Percentiles rank a stretch among this genome's conserved stretches.
Evolutionary conservation across 2,888 invertebrate genomes (phyloP).

Genomic region (Tethea ocularis): DNA sequence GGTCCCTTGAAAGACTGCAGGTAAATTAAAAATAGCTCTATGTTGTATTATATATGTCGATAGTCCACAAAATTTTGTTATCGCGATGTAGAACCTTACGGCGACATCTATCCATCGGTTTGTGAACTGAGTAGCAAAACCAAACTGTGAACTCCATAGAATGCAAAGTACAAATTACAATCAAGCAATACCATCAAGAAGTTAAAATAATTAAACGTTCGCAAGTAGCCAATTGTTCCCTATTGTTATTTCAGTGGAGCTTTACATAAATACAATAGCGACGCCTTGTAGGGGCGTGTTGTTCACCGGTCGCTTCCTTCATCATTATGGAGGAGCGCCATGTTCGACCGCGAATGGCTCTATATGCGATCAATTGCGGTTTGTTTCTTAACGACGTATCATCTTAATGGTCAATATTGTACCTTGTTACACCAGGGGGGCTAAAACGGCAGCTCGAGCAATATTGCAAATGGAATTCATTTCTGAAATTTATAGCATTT

Average conservation of each 20-base stretch:
- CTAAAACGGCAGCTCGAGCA: no score
- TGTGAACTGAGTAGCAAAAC: no score
- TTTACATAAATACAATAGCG: conserved; percentile 57
- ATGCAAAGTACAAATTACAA: neutral
- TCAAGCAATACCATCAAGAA: neutral
- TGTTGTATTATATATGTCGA: no score
- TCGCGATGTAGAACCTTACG: no score
- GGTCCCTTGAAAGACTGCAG: no score
- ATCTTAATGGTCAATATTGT: conserved; percentile 20
- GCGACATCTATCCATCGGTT: no score
- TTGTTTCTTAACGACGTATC: conserved; percentile 32
- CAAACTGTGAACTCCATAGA: neutral
- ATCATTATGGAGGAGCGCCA: conserved; percentile 41
- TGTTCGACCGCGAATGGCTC: conserved; percentile 40
- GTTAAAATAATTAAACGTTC: conserved; percentile 4
- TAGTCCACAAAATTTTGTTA: no score
- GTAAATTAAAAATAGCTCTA: no score
- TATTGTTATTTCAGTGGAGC: conserved; percentile 32
- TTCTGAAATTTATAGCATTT: neutral
- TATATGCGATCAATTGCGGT: conserved; percentile 45
- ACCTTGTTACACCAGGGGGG: no score
- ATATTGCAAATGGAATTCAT: no score
- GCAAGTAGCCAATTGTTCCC: conserved; percentile 12
- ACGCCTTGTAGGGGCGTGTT: conserved; percentile 40
- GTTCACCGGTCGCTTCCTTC: conserved; percentile 55